Percentiles rank a stretch among this genome's conserved stretches.
Evolutionary conservation across 2,888 invertebrate species (phyloP).

Genomic region (Plemyria rubiginata): DNA sequence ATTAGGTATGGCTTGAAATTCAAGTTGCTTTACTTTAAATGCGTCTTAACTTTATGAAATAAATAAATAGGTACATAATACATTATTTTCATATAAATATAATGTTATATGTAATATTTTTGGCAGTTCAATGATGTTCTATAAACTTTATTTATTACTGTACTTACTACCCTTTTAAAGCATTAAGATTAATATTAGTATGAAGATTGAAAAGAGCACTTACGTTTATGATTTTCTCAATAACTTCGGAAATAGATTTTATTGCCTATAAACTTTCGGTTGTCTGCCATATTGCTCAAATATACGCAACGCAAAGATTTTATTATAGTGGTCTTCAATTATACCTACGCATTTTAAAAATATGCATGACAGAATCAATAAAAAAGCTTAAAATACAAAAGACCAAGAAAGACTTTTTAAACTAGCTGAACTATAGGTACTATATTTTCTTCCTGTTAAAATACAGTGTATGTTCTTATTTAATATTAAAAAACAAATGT

Average conservation of each 20-base stretch:
- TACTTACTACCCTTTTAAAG: no score
- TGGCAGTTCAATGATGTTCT: no score
- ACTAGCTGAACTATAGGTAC: no score
- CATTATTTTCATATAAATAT: no score
- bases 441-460: no score
- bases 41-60: neutral
- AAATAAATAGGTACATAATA: no score
- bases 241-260: slow-evolving; percentile 37
- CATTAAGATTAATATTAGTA: no score
- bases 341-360: neutral
- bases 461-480: no score
- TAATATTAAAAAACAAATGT: no score
- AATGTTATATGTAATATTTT: no score
- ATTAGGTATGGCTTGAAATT: neutral
- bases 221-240: slow-evolving; percentile 37
- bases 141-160: no score
- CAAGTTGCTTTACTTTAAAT: neutral
- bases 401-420: neutral
- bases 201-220: slow-evolving; percentile 34
- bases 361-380: no score
- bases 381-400: neutral
- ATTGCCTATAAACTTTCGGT: slow-evolving; percentile 23
- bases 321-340: neutral
- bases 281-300: slow-evolving; percentile 9
- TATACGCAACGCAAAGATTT: slow-evolving; percentile 3